These are phyloP conservation scores for Lochmaea capreae DNA, from an alignment of 2,888 invertebrate species.

Conservation along the genomic window DNA sequence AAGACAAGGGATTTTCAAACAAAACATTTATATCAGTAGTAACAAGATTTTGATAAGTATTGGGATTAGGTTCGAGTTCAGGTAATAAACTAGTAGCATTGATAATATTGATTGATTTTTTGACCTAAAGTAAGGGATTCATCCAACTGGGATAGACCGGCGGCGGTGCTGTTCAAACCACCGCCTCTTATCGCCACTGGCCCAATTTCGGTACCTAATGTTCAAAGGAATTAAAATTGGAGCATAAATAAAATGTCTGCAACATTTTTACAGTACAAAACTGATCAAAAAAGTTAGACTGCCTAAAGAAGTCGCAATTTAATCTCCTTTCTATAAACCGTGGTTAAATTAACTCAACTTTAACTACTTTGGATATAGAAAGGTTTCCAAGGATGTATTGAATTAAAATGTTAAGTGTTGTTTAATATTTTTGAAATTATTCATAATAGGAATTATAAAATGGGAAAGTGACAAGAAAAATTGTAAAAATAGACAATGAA, in stretches of 20 bases:
- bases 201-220: too few relatives aligned
- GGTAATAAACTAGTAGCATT: too few relatives aligned
- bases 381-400: constrained; percentile 50
- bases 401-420: constrained; percentile 32
- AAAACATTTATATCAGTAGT: too few relatives aligned
- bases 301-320: constrained; percentile 33
- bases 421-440: constrained; percentile 59
- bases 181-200: too few relatives aligned
- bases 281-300: constrained; percentile 15
- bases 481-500: constrained; percentile 6
- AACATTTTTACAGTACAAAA: constrained; percentile 42
- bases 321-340: constrained; percentile 44
- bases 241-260: constrained; percentile 35
- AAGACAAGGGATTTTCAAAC: too few relatives aligned
- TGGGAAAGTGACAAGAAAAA: neutral
- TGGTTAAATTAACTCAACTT: constrained; percentile 25
- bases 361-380: constrained; percentile 43
- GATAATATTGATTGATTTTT: too few relatives aligned
- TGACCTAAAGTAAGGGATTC: too few relatives aligned
- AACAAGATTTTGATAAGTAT: too few relatives aligned
- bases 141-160: too few relatives aligned
- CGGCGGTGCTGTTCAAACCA: too few relatives aligned
- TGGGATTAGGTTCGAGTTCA: too few relatives aligned
- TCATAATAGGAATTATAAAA: constrained; percentile 34
- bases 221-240: neutral